Conservation (phyloP, 2,888 invertebrate genomes). For the Eristalis pertinax region DNA sequence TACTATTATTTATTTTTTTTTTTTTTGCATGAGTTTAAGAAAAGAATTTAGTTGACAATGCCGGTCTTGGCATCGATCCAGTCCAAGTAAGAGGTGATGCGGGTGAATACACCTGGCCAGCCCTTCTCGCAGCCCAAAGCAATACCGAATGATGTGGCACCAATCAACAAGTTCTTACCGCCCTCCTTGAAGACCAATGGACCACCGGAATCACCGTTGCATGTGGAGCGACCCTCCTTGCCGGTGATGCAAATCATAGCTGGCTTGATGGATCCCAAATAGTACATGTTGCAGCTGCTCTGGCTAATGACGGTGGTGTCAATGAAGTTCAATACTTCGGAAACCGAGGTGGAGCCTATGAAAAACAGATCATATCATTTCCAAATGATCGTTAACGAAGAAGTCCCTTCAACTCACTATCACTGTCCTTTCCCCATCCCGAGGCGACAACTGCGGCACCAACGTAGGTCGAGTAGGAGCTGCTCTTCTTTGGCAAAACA, state of each 20-base stretch:
- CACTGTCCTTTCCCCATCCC: constrained; percentile 77
- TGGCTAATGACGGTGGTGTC: constrained; percentile 74
- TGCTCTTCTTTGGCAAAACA: constrained; percentile 74
- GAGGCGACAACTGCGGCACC: constrained; percentile 74
- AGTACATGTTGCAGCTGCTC: constrained; percentile 73
- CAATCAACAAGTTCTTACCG: constrained; percentile 74
- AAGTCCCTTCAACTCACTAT: constrained; percentile 67
- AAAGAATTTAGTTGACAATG: constrained; percentile 15
- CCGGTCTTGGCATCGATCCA: constrained; percentile 76
- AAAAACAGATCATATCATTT: not conserved
- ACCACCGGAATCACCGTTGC: constrained; percentile 80
- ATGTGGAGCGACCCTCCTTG: constrained; percentile 77
- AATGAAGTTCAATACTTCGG: constrained; percentile 74
- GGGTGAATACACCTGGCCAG: constrained; percentile 79
- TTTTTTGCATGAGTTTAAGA: not conserved
- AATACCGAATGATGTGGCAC: constrained; percentile 78
- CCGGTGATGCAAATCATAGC: constrained; percentile 80
- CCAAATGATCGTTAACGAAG: not conserved
- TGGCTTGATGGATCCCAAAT: constrained; percentile 47
- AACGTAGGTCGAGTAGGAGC: constrained; percentile 71
- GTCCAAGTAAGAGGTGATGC: constrained; percentile 76
- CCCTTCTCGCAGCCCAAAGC: constrained; percentile 77
- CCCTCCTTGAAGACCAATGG: constrained; percentile 76
- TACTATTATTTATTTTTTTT: no score
- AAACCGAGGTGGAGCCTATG: constrained; percentile 61